A percentile compares a stretch with the other conserved stretches of the same genome.
These are phyloP conservation scores for Xylocopa sonorina DNA, from an alignment of 1,140 invertebrate genomes.

Conservation along the genomic window DNA sequence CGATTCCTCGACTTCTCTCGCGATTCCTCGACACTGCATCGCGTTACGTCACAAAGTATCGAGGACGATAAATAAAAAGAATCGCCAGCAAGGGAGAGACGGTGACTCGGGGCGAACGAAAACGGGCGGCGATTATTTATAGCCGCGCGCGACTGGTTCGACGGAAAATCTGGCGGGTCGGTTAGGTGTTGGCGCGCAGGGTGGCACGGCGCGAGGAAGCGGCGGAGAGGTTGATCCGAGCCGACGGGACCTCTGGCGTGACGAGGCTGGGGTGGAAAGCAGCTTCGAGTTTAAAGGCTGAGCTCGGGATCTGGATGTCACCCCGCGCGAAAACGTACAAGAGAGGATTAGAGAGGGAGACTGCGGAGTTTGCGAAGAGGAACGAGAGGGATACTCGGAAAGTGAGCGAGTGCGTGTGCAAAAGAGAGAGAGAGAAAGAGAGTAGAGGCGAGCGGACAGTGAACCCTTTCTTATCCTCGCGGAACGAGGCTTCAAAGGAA, in stretches of 20 bases:
- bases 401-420: neutral
- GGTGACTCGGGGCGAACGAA: neutral
- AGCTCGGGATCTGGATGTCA: constrained; percentile 68
- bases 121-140: constrained; percentile 40
- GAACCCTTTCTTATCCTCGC: constrained; percentile 62
- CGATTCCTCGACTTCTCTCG: no score
- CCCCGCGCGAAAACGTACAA: constrained; percentile 61
- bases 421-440: neutral
- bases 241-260: constrained; percentile 58
- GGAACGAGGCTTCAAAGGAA: constrained; percentile 60
- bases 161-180: constrained; percentile 22
- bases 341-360: constrained; percentile 59
- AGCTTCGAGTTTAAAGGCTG: constrained; percentile 70
- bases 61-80: constrained; percentile 27
- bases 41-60: neutral
- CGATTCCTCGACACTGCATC: neutral
- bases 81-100: constrained; percentile 11
- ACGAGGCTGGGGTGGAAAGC: constrained; percentile 64
- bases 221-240: constrained; percentile 66
- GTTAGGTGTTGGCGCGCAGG: neutral
- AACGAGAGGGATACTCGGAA: neutral
- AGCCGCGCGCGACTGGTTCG: constrained; percentile 22
- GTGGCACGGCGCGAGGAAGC: constrained; percentile 35
- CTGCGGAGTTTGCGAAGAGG: no score
- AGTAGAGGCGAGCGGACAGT: constrained; percentile 36